phyloP scores from a whole-genome alignment of 2,888 invertebrate genomes.

The Chaetoderma sp. region DNA sequence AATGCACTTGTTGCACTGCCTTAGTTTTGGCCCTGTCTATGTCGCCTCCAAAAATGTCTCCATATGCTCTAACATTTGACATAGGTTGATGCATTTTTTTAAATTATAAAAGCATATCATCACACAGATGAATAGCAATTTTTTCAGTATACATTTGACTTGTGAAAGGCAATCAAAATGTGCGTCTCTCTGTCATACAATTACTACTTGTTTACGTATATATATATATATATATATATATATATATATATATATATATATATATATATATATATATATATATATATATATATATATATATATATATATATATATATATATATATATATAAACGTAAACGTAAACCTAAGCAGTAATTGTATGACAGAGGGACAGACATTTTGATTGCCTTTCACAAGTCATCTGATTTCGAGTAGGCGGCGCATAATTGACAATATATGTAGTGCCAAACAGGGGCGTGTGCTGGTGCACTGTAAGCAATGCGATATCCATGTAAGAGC shows the following conservation, averaged over 20 bases:
- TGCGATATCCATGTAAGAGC: too few species aligned
- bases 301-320: neutral
- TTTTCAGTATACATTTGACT: neutral
- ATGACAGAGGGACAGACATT: neutral
- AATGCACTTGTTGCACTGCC: too few species aligned
- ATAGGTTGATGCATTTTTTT: too few species aligned
- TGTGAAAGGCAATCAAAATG: neutral
- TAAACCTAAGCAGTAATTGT: neutral
- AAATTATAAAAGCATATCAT: too few species aligned
- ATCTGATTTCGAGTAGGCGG: too few species aligned
- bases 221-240: neutral
- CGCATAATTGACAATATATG: too few species aligned
- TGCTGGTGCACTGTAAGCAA: too few species aligned
- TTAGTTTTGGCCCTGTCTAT: too few species aligned
- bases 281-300: slow-evolving; percentile 3
- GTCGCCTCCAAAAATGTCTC: too few species aligned
- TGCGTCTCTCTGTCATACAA: neutral
- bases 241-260: neutral
- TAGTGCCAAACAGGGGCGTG: too few species aligned
- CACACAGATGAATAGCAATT: neutral
- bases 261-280: slow-evolving; percentile 9
- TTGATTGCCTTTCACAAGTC: too few species aligned
- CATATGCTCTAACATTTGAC: too few species aligned
- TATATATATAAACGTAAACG: neutral
- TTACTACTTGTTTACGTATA: neutral